A percentile compares a stretch with the other conserved stretches of the same genome.
Conservation (phyloP, 1,140 invertebrate species). For the Temnothorax longispinosus region DNA sequence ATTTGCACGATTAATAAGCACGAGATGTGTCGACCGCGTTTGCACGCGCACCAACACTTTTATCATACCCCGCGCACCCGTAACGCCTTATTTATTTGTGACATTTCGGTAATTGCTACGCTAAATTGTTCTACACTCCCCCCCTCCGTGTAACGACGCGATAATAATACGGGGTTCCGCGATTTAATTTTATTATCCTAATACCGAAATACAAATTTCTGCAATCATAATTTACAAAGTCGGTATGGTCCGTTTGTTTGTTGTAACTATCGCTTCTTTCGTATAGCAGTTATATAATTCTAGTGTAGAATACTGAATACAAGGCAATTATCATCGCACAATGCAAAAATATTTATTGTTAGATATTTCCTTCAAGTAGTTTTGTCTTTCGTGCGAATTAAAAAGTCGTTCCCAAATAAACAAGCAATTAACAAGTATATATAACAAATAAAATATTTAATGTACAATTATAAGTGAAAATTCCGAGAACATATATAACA, state of each 20-base stretch:
- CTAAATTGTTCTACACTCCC: neutral
- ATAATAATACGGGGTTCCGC: neutral
- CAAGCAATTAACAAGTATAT: neutral
- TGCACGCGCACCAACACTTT: slow-evolving; percentile 21
- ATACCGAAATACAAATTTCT: neutral
- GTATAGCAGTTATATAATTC: neutral
- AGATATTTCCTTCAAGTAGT: neutral
- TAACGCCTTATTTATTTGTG: slow-evolving; percentile 37
- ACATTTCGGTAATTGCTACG: slow-evolving; percentile 19
- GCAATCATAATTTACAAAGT: neutral
- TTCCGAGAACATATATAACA: neutral
- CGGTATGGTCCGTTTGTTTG: neutral
- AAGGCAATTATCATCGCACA: neutral
- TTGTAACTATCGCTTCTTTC: neutral
- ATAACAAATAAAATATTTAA: neutral
- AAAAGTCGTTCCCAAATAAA: neutral
- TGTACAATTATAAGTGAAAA: neutral
- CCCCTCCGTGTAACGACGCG: neutral
- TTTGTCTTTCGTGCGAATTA: neutral
- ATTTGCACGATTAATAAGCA: slow-evolving; percentile 57
- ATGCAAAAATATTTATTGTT: neutral
- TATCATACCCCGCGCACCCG: neutral
- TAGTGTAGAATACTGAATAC: neutral
- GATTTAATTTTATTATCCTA: slow-evolving; percentile 13
- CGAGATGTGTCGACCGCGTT: slow-evolving; percentile 20